These are phyloP conservation scores for Brachionus plicatilis DNA, from an alignment of 1,140 invertebrate species.

Conservation along the genomic window DNA sequence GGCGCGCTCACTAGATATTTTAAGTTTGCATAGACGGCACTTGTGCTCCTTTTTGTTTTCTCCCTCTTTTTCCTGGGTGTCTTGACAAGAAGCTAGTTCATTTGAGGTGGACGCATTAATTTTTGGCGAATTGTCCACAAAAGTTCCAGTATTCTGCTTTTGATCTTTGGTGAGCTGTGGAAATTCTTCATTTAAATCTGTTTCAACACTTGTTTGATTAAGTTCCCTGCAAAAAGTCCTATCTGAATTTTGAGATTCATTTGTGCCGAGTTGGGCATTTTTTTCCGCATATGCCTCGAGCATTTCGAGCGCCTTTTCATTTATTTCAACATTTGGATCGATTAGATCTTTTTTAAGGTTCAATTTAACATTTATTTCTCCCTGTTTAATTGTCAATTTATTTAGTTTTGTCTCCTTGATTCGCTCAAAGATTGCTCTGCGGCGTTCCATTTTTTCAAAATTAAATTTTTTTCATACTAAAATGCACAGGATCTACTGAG, in stretches of 20 bases:
- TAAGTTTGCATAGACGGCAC: conserved; percentile 7
- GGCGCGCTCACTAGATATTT: background rate
- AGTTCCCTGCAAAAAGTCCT: background rate
- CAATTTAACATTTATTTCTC: conserved; percentile 5
- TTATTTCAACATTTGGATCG: conserved; percentile 20
- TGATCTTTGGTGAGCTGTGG: no score
- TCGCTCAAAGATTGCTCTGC: background rate
- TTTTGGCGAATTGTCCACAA: no score
- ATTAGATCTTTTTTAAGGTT: conserved; percentile 4
- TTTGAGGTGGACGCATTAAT: no score
- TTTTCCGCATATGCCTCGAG: background rate
- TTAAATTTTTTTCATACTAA: background rate
- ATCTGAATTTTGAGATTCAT: background rate
- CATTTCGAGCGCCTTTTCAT: conserved; percentile 4
- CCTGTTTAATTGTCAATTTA: conserved; percentile 12
- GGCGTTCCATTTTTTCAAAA: background rate
- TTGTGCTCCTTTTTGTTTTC: background rate
- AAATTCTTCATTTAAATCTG: background rate
- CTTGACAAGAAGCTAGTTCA: background rate
- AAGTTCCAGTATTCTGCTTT: no score
- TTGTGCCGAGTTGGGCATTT: background rate
- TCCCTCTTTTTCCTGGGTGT: background rate
- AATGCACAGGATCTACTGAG: background rate
- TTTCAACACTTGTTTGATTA: background rate
- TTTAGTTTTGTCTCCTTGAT: conserved; percentile 8